Percentiles rank a stretch among this genome's conserved stretches.
Evolutionary conservation across 2,888 invertebrate species (phyloP).

Genomic region (Luperina nickerlii): DNA sequence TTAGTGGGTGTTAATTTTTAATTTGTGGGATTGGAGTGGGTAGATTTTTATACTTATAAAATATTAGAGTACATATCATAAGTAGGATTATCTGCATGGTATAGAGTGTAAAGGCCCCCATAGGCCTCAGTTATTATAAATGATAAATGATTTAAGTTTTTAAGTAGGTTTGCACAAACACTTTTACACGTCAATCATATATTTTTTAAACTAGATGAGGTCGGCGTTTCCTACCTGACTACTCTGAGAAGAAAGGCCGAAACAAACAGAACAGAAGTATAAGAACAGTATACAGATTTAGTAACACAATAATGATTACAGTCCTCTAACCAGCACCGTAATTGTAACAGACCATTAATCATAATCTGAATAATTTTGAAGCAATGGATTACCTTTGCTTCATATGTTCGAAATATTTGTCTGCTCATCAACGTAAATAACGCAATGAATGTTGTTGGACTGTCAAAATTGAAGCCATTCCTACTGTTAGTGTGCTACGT

Average conservation of each 20-base stretch:
- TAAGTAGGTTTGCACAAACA: too few species aligned
- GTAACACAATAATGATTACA: not conserved
- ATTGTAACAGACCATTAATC: too few species aligned
- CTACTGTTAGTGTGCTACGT: not conserved
- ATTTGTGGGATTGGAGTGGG: not conserved
- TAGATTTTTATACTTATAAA: not conserved
- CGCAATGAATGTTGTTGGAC: not conserved
- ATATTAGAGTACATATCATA: not conserved
- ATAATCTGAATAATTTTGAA: too few species aligned
- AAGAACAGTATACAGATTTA: not conserved
- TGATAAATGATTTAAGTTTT: too few species aligned
- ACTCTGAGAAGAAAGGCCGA: too few species aligned
- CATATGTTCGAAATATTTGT: not conserved
- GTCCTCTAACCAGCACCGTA: not conserved
- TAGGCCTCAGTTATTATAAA: not conserved
- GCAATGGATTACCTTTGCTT: too few species aligned
- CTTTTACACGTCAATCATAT: too few species aligned
- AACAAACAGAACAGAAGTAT: too few species aligned
- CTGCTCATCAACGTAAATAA: not conserved
- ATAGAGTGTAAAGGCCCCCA: not conserved
- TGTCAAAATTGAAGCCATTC: not conserved
- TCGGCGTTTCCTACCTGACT: too few species aligned
- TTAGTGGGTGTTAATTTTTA: slow-evolving; percentile 4
- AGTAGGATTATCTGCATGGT: not conserved
- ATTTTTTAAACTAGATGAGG: too few species aligned